Evolutionary conservation across 2,797 vertebrate genomes (phyloP), one percentile per base, ranked within the genome.

Genomic region (Ciconia nigra): DNA sequence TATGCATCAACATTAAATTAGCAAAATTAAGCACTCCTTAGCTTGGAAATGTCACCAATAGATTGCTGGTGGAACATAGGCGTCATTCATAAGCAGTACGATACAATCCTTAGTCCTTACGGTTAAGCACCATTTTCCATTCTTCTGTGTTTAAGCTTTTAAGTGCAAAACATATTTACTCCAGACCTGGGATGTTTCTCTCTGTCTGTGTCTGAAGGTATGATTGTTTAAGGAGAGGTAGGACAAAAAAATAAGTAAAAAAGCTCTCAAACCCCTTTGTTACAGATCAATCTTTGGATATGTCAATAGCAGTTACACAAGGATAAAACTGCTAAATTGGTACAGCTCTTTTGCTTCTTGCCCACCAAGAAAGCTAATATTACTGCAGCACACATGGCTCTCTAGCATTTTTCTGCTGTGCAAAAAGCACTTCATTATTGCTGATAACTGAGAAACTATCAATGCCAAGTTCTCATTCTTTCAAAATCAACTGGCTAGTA

Each of bases 1-100:
- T 16, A 13, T 2, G 2, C 29, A 57, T 46, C 24, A 41, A 10
- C 11, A 37, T 57, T 52, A 49, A 71, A 51, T 89, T 73, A 66
- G 41, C 28, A 87, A 80, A 94, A 74, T 74, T 3, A 61, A 71
- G 26, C n/a, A 42, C 10, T 83, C 47, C 35, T 33, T 41, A 57
- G 15, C 41, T 78, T 54, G 63, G 49, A 74, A 93, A 69, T 29
- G 21, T 49, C 10, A 3, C 16, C 29, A 22, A 20, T 4, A 47
- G 20, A 4, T 47, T 49, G 39, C 29, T 84, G 22, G 29, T 81
- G 51, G 57, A 61, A 74, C 12, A 16, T 15, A 5, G 2, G 17
- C 4, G 3, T 33, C 37, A 7, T 44, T 65, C 15, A 13, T 29
- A 10, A 0, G 0, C 28, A 7, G 14, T 16, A 29, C 0, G 0